phyloP scores from a whole-genome alignment of 2,888 invertebrate genomes.

The Melanotus villosus region DNA sequence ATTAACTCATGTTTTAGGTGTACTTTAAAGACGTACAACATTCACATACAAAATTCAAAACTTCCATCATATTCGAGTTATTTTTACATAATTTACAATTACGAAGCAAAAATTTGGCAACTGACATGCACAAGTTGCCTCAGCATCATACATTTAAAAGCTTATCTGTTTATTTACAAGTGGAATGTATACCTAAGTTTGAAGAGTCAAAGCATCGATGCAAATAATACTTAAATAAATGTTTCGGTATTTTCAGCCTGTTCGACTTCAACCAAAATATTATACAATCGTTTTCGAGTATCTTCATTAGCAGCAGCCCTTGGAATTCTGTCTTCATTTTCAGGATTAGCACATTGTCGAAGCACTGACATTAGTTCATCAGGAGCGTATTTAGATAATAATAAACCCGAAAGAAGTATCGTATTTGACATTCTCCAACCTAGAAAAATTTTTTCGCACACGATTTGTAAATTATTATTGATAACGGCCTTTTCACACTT shows the following conservation, averaged over 20 bases:
- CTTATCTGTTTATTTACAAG: too few relatives aligned
- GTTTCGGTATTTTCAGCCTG: slow-evolving; percentile 26
- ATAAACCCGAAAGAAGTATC: slow-evolving; percentile 74
- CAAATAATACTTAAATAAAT: slow-evolving; percentile 11
- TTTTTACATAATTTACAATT: too few relatives aligned
- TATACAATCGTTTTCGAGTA: slow-evolving; percentile 70
- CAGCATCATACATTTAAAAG: too few relatives aligned
- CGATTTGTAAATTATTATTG: slow-evolving; percentile 79
- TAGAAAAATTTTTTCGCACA: slow-evolving; percentile 77
- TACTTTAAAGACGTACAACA: too few relatives aligned
- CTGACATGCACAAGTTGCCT: too few relatives aligned
- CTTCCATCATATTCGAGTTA: too few relatives aligned
- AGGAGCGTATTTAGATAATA: slow-evolving; percentile 74
- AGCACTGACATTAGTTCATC: slow-evolving; percentile 72
- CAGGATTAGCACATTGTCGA: slow-evolving; percentile 74
- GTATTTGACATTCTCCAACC: slow-evolving; percentile 76
- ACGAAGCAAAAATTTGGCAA: too few relatives aligned
- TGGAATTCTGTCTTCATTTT: slow-evolving; percentile 67
- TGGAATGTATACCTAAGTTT: too few relatives aligned
- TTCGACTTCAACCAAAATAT: slow-evolving; percentile 70
- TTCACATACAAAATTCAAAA: too few relatives aligned
- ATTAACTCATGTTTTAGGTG: too few relatives aligned
- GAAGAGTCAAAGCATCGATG: too few relatives aligned
- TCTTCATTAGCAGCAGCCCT: slow-evolving; percentile 69
- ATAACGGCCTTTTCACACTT: slow-evolving; percentile 72